Evolutionary conservation across 64 coral and sea anemone genomes (phyloP), one percentile per base, ranked within the genome.

Genomic region (Cladopsammia gracilis): DNA sequence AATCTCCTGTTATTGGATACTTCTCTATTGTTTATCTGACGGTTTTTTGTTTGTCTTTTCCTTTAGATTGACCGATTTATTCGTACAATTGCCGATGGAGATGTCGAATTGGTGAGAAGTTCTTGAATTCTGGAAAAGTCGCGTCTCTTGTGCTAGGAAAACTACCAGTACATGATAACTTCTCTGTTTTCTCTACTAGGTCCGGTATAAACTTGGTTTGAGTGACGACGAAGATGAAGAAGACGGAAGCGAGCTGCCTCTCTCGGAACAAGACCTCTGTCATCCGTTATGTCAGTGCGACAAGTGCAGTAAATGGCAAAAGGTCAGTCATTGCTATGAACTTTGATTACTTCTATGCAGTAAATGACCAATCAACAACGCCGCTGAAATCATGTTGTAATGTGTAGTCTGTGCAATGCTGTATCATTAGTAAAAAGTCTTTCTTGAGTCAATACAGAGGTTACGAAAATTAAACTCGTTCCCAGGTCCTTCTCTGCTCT

Each of bases 221-320:
- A 76, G 58, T 66, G 94, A 96, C 13, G 96, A 98, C 64, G 94
- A 96, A 52, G 95, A 96, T 43, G 91, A 94, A 74, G 88, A 86
- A 10, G 92, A 88, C 19, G 67, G 69, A 14, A 53, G 65, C 52
- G 89, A 67, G 34, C 70, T 84, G 24, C 94, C 88, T 51, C 89
- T 67, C 43, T 94, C 96, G 5, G 89, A 93, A 8, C 59, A 88
- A 25, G 88, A 96, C 88, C 72, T 99, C 25, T 99, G 98, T 48
- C 98, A 99, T 74, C 98, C 98, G 6, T 86, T 99, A 11, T 99
- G 98, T 73, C 98, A 99, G 64, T 99, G 98, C 70, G 98, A 99
- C 13, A 99, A 96, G 49, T 99, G 98, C 18, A 97, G 79, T 68
- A 94, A 88, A 44, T 97, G 96, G 96, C 96, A 97, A 78, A 97